Evolutionary conservation across 1,140 invertebrate species (phyloP).

Genomic region (Berghia stephanieae): DNA sequence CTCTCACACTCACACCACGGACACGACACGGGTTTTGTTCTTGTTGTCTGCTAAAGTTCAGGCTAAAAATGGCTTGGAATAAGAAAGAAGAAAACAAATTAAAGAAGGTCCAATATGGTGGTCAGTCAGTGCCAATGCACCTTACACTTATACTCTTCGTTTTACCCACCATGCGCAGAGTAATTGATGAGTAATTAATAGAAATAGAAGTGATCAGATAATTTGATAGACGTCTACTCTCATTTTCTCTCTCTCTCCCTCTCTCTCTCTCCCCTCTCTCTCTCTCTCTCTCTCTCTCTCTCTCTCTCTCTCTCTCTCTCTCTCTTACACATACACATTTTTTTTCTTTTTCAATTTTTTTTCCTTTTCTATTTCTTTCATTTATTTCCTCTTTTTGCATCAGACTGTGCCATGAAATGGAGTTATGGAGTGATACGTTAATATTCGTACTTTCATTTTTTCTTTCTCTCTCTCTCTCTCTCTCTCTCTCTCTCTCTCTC

Average conservation of each 20-base stretch:
- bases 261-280: background rate
- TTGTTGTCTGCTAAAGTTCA: no score
- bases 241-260: background rate
- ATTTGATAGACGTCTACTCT: background rate
- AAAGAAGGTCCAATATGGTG: no score
- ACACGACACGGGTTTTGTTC: no score
- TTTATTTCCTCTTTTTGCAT: background rate
- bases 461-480: slow-evolving; percentile 23
- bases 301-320: background rate
- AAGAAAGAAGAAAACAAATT: no score
- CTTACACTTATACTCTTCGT: background rate
- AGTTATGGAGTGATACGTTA: background rate
- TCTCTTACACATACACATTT: background rate
- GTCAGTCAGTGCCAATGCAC: background rate
- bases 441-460: slow-evolving; percentile 22
- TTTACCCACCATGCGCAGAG: background rate
- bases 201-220: background rate
- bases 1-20: no score
- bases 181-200: background rate
- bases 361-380: background rate
- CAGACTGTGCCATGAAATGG: background rate
- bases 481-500: slow-evolving; percentile 24
- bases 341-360: background rate
- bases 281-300: background rate
- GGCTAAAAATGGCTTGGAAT: no score